Evolutionary conservation across 2,797 vertebrate species (phyloP), one percentile per base, ranked within the genome.

Genomic region (Dicrostonyx torquatus): DNA sequence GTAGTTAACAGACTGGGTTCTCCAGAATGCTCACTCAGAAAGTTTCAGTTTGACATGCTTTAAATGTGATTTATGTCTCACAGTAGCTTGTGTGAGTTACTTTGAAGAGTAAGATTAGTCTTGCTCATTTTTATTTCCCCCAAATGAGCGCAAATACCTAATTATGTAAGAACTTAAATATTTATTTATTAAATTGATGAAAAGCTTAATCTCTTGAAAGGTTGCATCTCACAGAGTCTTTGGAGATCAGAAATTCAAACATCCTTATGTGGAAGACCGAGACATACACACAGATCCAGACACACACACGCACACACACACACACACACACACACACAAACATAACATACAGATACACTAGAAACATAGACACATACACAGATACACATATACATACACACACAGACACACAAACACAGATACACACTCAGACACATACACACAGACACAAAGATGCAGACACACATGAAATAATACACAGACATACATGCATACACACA

Each of bases 151-250:
- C 22, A 53, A 62, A 3, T 77, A 48, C 7, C 11, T 84, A 89
- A 62, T 48, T 87, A 34, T 4, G 34, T 40, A 87, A 95, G 3
- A 50, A 37, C 15, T 90, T 66, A 55, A 55, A 34, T 70, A 58
- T 78, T 78, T 87, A 66, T 76, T 96, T 62, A 94, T 31, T 43
- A 15, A 94, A 93, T 89, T 72, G 5, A 85, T 34, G 66, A 58
- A 87, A 84, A 72, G 73, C 24, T 87, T 66, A 83, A 34, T 84
- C 31, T 26, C 24, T 22, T 70, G 62, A 77, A 95, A 78, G 8
- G 37, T 31, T 40, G 24, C 2, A 43, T 13, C 8, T 75, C 15
- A 78, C 15, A 90, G 34, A 34, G 37, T 45, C 24, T 83, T 70
- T 79, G 64, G 34, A 31, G n/a, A 66, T 10, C 18, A 37, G 55